Conservation (phyloP, 2,888 invertebrate species). For the Alviniconcha strummeri region DNA sequence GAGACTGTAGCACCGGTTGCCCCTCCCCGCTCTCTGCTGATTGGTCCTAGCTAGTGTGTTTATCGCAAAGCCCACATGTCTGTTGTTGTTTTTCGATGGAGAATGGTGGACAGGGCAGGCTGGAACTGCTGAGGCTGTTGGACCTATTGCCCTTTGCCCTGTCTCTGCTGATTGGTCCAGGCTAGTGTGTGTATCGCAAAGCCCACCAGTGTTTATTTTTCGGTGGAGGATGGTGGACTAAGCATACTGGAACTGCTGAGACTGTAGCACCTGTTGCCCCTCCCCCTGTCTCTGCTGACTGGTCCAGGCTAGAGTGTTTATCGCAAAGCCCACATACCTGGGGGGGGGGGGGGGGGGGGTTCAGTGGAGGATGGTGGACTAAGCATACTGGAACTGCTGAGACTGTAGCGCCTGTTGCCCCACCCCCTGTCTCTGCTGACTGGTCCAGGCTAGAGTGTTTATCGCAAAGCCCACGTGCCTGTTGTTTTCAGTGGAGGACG, state of each 20-base stretch:
- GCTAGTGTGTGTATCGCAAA: too few species aligned
- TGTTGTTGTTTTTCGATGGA: constrained; percentile 25
- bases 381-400: too few species aligned
- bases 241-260: too few species aligned
- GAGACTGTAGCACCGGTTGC: constrained; percentile 90
- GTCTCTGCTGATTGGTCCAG: constrained; percentile 36
- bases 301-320: not conserved
- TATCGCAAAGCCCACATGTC: too few species aligned
- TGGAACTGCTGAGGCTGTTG: constrained; percentile 91
- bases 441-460: not conserved
- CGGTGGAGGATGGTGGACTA: too few species aligned
- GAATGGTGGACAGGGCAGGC: constrained; percentile 90
- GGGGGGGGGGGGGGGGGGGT: too few species aligned
- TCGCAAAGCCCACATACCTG: too few species aligned
- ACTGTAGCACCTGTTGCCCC: too few species aligned
- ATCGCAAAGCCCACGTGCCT: too few species aligned
- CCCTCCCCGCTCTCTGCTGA: constrained; percentile 38
- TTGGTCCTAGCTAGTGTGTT: constrained; percentile 18
- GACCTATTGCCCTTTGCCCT: constrained; percentile 82
- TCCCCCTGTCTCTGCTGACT: not conserved
- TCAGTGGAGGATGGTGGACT: too few species aligned
- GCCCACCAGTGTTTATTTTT: too few species aligned
- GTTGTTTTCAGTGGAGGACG: constrained; percentile 67
- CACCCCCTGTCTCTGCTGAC: not conserved
- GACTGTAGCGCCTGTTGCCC: too few species aligned